Evolutionary conservation across 2,113 vertebrate species (phyloP).

Genomic region (Esox niger): DNA sequence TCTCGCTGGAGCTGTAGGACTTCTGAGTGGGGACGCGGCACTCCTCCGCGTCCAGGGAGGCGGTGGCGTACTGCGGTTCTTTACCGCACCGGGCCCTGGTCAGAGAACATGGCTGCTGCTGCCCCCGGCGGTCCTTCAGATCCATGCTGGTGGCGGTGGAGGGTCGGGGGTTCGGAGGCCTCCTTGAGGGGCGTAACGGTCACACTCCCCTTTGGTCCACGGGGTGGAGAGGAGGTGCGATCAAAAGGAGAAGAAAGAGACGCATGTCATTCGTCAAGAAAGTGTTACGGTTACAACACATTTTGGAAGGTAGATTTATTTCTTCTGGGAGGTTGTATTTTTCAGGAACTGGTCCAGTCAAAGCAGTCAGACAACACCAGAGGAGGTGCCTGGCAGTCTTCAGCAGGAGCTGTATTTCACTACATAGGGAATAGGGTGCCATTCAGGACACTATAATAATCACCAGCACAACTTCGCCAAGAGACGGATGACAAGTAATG

Average conservation of each 20-base stretch:
- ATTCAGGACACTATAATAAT: too few relatives aligned
- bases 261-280: neutral
- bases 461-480: too few relatives aligned
- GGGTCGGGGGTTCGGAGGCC: neutral
- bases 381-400: neutral
- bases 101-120: conserved; percentile 79
- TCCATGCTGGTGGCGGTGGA: conserved; percentile 75
- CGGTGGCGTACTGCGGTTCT: conserved; percentile 88
- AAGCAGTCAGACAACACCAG: neutral
- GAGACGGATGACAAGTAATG: too few relatives aligned
- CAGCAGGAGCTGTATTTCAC: too few relatives aligned
- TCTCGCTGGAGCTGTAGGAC: conserved; percentile 97
- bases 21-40: conserved; percentile 95
- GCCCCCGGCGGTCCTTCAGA: conserved; percentile 81
- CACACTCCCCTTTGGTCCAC: neutral
- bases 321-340: too few relatives aligned
- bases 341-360: conserved; percentile 17
- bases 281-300: neutral
- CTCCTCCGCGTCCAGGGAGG: conserved; percentile 88
- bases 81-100: conserved; percentile 85
- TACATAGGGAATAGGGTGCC: too few relatives aligned
- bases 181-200: neutral
- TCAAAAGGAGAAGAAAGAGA: neutral
- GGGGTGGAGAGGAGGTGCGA: neutral
- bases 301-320: too few relatives aligned